These are phyloP conservation scores for Caenorhabditis afra DNA, from an alignment of 2,888 invertebrate genomes.

Conservation along the genomic window DNA sequence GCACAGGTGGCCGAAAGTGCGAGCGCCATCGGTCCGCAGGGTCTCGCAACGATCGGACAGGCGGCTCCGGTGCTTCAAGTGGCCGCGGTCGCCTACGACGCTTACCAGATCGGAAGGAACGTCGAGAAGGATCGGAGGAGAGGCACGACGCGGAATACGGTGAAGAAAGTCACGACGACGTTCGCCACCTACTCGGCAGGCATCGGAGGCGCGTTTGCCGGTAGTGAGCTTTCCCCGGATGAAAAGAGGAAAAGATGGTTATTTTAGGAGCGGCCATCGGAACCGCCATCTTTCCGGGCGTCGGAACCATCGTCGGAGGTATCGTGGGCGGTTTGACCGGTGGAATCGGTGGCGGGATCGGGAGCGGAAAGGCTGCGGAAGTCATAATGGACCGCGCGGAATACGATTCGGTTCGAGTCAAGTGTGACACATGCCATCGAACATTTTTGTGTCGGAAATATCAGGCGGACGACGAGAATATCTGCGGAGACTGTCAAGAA, in stretches of 20 bases:
- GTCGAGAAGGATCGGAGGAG: constrained; percentile 37
- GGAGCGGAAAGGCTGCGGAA: constrained; percentile 41
- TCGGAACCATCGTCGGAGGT: constrained; percentile 45
- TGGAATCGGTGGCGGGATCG: constrained; percentile 28
- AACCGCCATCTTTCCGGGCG: constrained; percentile 41
- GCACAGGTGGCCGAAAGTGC: constrained; percentile 17
- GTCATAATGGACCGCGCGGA: constrained; percentile 37
- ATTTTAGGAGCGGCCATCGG: constrained; percentile 41
- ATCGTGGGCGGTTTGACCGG: constrained; percentile 41
- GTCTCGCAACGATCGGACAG: constrained; percentile 39
- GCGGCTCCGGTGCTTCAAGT: constrained; percentile 44
- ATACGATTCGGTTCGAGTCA: constrained; percentile 14
- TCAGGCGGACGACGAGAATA: background rate
- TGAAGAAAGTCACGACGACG: constrained; percentile 42
- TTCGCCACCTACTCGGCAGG: constrained; percentile 32
- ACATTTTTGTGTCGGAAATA: constrained; percentile 29
- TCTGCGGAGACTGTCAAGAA: constrained; percentile 2
- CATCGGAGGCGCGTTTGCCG: constrained; percentile 28
- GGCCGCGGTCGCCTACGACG: constrained; percentile 39
- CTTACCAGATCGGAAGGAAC: constrained; percentile 43
- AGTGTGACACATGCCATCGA: constrained; percentile 22
- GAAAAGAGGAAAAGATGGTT: background rate
- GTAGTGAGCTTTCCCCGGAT: background rate
- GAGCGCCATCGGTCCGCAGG: constrained; percentile 18
- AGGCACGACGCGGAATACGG: constrained; percentile 40